Percentiles rank a stretch among this genome's conserved stretches.
Conservation (phyloP, 2,888 invertebrate genomes). For the Leucozona laternaria region DNA sequence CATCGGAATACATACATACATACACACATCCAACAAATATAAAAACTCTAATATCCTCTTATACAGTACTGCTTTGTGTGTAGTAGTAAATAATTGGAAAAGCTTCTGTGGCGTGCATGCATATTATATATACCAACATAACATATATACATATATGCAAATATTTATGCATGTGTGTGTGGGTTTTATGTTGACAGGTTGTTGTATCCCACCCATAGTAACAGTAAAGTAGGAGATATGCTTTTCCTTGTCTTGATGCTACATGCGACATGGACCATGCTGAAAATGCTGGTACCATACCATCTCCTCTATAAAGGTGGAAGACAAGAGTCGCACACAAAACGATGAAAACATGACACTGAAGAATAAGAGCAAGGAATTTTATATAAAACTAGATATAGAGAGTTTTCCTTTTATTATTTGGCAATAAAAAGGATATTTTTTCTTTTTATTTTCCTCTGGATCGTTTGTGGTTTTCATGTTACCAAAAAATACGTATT, state of each 20-base stretch:
- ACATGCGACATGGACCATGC: slow-evolving; percentile 47
- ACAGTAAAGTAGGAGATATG: slow-evolving; percentile 30
- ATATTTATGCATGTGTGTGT: slow-evolving; percentile 13
- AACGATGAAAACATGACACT: slow-evolving; percentile 69
- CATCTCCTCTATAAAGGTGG: slow-evolving; percentile 52
- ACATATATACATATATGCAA: background rate
- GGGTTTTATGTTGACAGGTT: slow-evolving; percentile 30
- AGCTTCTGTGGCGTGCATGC: background rate
- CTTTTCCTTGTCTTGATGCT: slow-evolving; percentile 13
- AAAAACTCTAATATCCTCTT: slow-evolving; percentile 17
- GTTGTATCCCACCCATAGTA: slow-evolving; percentile 41
- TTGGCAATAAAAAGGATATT: slow-evolving; percentile 74
- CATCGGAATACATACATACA: slow-evolving; percentile 17
- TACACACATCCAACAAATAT: background rate
- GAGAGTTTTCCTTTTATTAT: slow-evolving; percentile 75
- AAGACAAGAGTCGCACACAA: slow-evolving; percentile 69
- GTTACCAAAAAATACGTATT: slow-evolving; percentile 12
- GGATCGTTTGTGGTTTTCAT: slow-evolving; percentile 73
- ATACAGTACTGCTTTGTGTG: background rate
- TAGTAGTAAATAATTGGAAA: slow-evolving; percentile 19
- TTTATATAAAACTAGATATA: slow-evolving; percentile 64
- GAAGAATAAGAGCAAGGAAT: slow-evolving; percentile 69
- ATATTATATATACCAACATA: background rate
- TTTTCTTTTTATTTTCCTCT: slow-evolving; percentile 73
- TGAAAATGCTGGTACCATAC: slow-evolving; percentile 58